A percentile compares a stretch with the other conserved stretches of the same genome.
These are phyloP conservation scores for Pocillopora damicornis DNA, from an alignment of 64 coral and sea anemone species.

Conservation along the genomic window DNA sequence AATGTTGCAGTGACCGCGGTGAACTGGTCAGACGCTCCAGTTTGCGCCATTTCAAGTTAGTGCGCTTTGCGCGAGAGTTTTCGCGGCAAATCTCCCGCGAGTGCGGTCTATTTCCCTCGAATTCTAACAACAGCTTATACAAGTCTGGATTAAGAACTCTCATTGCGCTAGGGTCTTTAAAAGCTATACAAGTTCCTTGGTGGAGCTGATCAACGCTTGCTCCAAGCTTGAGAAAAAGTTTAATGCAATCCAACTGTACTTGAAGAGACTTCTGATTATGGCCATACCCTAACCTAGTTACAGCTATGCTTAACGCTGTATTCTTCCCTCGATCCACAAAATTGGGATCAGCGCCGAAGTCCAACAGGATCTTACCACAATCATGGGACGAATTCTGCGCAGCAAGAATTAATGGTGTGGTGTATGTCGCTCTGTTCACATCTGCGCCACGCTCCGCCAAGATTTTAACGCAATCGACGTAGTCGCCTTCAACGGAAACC, in stretches of 20 bases:
- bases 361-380: slow-evolving; percentile 48
- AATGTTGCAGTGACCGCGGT: slow-evolving; percentile 57
- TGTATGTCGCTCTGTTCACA: slow-evolving; percentile 58
- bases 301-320: slow-evolving; percentile 65
- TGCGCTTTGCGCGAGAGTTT: neutral
- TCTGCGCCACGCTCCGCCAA: slow-evolving; percentile 62
- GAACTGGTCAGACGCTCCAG: slow-evolving; percentile 26
- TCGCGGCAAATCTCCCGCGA: slow-evolving; percentile 29
- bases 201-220: slow-evolving; percentile 50
- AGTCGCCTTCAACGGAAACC: slow-evolving; percentile 58
- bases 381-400: slow-evolving; percentile 41
- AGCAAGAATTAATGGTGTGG: slow-evolving; percentile 68
- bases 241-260: slow-evolving; percentile 63
- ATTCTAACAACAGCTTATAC: slow-evolving; percentile 63
- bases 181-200: slow-evolving; percentile 34
- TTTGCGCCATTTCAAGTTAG: slow-evolving; percentile 54
- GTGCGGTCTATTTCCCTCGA: slow-evolving; percentile 38
- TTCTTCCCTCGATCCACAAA: slow-evolving; percentile 61
- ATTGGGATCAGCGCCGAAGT: slow-evolving; percentile 71
- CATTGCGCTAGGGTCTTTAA: slow-evolving; percentile 44
- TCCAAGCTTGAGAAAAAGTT: slow-evolving; percentile 70
- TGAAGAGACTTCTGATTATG: slow-evolving; percentile 10
- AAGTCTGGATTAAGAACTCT: slow-evolving; percentile 41
- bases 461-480: slow-evolving; percentile 48
- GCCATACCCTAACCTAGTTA: slow-evolving; percentile 54